Conservation (phyloP, 2,113 vertebrate genomes). For the Budorcas taxicolor region DNA sequence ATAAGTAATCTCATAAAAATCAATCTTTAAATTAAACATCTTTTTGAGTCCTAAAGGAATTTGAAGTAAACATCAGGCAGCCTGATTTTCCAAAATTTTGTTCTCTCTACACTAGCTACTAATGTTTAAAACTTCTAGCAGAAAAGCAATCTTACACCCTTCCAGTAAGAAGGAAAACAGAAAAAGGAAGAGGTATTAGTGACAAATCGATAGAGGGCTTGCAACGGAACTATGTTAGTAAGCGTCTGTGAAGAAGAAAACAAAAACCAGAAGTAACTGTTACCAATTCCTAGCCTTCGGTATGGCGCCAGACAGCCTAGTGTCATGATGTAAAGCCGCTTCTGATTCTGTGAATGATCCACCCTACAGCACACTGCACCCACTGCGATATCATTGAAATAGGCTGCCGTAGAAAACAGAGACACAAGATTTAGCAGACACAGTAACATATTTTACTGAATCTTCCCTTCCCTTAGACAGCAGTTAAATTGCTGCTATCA, state of each 20-base stretch:
- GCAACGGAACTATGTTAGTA: background rate
- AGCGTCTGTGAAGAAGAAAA: background rate
- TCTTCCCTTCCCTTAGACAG: background rate
- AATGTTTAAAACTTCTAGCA: conserved; percentile 22
- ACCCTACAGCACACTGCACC: conserved; percentile 99
- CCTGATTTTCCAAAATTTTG: background rate
- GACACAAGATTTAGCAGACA: conserved; percentile 23
- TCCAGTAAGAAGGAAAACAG: background rate
- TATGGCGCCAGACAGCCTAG: conserved; percentile 98
- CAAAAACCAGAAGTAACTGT: conserved; percentile 27
- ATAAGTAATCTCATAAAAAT: conserved; percentile 21
- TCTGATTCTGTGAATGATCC: conserved; percentile 99
- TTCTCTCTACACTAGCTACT: background rate
- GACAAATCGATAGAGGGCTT: background rate
- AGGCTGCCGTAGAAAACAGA: conserved; percentile 82
- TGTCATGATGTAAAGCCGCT: conserved; percentile 99
- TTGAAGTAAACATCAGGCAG: conserved; percentile 9
- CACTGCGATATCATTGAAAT: conserved; percentile 99
- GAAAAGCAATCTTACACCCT: background rate
- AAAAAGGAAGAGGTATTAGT: background rate
- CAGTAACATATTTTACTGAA: background rate
- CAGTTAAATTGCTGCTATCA: background rate
- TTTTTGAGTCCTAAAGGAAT: background rate
- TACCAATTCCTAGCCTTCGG: conserved; percentile 99
- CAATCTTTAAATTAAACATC: background rate